phyloP scores from a whole-genome alignment of 1,140 invertebrate genomes.

The Asobara japonica region DNA sequence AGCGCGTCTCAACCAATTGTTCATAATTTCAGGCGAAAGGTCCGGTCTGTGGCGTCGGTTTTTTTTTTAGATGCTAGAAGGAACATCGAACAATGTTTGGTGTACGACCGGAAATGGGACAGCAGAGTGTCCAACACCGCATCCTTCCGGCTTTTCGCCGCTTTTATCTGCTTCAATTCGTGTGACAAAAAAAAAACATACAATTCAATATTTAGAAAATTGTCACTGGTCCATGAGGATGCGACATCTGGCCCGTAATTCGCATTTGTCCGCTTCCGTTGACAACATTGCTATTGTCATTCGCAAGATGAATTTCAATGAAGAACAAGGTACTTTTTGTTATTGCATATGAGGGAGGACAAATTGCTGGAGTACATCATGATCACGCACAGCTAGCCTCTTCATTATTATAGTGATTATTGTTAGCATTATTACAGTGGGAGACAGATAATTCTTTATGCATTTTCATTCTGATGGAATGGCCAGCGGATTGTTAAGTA shows the following conservation, averaged over 20 bases:
- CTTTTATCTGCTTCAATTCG: background rate
- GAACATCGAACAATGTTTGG: background rate
- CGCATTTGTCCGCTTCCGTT: background rate
- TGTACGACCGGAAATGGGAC: background rate
- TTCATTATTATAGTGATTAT: constrained; percentile 7
- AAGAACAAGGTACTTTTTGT: background rate
- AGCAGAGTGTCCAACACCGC: background rate
- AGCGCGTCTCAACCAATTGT: background rate
- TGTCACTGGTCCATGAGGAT: background rate
- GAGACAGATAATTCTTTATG: background rate
- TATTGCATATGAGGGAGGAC: background rate
- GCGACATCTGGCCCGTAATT: background rate
- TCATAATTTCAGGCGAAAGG: background rate
- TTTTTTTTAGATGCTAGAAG: background rate
- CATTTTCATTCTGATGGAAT: no score
- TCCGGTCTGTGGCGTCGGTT: background rate
- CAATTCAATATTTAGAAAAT: background rate
- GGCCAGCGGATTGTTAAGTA: no score
- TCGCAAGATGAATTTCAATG: background rate
- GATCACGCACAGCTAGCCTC: background rate
- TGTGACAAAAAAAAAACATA: background rate
- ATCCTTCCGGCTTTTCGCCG: background rate
- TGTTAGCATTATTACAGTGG: background rate
- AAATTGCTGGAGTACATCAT: background rate
- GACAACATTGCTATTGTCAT: background rate